Evolutionary conservation across 1,140 invertebrate species (phyloP).

Genomic region (Mizuhopecten yessoensis): DNA sequence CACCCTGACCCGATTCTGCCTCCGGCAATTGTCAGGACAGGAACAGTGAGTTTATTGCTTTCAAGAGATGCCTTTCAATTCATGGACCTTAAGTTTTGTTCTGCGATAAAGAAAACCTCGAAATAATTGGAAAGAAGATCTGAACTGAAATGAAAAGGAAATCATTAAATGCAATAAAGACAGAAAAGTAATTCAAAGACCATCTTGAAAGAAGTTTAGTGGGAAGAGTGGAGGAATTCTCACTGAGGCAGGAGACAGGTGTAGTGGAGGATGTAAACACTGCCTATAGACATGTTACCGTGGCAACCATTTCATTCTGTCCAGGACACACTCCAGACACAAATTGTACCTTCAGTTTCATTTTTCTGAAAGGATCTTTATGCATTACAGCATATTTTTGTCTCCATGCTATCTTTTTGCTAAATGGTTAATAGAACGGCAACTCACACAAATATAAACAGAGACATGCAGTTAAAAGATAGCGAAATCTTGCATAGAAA

Average conservation of each 20-base stretch:
- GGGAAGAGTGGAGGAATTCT: conserved; percentile 1
- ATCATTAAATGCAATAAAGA: conserved; percentile 4
- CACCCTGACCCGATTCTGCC: background rate
- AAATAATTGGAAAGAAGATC: conserved; percentile 35
- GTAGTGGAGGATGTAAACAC: background rate
- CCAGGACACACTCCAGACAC: too few relatives aligned
- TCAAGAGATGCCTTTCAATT: conserved; percentile 24
- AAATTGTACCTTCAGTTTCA: too few relatives aligned
- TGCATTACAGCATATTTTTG: too few relatives aligned
- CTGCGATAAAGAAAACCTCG: conserved; percentile 26
- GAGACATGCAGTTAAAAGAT: too few relatives aligned
- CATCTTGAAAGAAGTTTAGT: background rate
- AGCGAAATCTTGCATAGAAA: too few relatives aligned
- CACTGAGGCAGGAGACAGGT: background rate
- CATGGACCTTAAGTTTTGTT: conserved; percentile 12
- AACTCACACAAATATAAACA: too few relatives aligned
- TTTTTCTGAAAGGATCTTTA: too few relatives aligned
- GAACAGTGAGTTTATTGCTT: conserved; percentile 11
- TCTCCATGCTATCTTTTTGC: too few relatives aligned
- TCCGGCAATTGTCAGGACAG: background rate
- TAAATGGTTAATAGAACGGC: too few relatives aligned
- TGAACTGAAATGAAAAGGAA: conserved; percentile 34
- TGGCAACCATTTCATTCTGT: background rate
- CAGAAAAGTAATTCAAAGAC: background rate
- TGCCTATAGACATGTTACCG: background rate